Conservation (phyloP, 1,140 invertebrate genomes). For the Bombus difficillimus region DNA sequence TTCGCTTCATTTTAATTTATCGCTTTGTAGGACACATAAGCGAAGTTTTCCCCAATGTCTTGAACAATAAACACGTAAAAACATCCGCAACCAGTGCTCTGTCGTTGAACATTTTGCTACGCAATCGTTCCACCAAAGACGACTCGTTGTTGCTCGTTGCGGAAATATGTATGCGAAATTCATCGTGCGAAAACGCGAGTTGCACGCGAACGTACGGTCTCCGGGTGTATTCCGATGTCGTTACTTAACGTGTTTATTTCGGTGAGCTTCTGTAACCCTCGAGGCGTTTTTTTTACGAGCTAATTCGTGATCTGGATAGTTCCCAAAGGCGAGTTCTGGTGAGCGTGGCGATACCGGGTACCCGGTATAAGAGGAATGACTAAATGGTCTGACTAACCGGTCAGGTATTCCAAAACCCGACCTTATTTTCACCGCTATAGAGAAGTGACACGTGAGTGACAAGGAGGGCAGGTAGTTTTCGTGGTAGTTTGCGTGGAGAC, state of each 20-base stretch:
- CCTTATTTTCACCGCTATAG: constrained; percentile 70
- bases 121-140: neutral
- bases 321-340: constrained; percentile 68
- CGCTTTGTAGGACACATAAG: too few species aligned
- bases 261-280: constrained; percentile 61
- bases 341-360: constrained; percentile 64
- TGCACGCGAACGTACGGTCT: neutral
- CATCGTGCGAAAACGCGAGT: neutral
- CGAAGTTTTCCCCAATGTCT: neutral
- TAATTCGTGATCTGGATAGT: constrained; percentile 72
- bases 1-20: neutral
- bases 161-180: neutral
- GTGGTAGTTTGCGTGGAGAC: neutral
- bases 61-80: neutral
- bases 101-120: neutral
- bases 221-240: constrained; percentile 48
- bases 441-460: constrained; percentile 62
- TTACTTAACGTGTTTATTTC: constrained; percentile 69
- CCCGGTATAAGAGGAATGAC: constrained; percentile 73
- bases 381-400: constrained; percentile 73
- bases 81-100: neutral
- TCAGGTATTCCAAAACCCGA: constrained; percentile 71
- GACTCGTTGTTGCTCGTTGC: neutral
- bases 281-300: constrained; percentile 59
- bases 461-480: constrained; percentile 48